These are phyloP conservation scores for Poecilia latipinna DNA, from an alignment of 2,113 vertebrate species.

Conservation along the genomic window DNA sequence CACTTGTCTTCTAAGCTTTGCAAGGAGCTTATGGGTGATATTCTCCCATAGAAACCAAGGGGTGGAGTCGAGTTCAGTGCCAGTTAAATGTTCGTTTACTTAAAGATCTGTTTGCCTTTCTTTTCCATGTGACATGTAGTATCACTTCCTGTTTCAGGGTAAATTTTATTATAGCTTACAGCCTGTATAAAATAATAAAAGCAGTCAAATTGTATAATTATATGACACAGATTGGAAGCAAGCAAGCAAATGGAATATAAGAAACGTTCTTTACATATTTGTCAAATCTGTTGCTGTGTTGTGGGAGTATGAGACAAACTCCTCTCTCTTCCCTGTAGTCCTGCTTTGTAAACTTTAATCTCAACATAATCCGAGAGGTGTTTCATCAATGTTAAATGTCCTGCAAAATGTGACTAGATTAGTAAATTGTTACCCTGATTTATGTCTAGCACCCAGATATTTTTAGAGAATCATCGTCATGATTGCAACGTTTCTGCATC, in stretches of 20 bases:
- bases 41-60: background rate
- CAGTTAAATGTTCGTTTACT: background rate
- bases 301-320: too few relatives aligned
- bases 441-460: background rate
- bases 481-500: background rate
- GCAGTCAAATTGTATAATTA: constrained; percentile 14
- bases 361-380: too few relatives aligned
- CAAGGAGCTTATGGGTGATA: background rate
- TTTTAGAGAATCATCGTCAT: background rate
- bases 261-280: too few relatives aligned
- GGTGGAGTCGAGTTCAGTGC: background rate
- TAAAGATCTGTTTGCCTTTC: constrained; percentile 29
- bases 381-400: too few relatives aligned
- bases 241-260: background rate
- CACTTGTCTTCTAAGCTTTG: background rate
- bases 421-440: background rate
- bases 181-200: constrained; percentile 28
- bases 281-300: too few relatives aligned
- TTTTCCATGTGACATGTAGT: background rate
- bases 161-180: constrained; percentile 4
- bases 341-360: too few relatives aligned
- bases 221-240: constrained; percentile 3
- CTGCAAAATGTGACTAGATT: background rate
- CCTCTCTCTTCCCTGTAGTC: too few relatives aligned
- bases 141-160: constrained; percentile 3